Percentiles rank a stretch among this genome's conserved stretches.
Conservation (phyloP, 1,140 invertebrate species). For the Homarus americanus region DNA sequence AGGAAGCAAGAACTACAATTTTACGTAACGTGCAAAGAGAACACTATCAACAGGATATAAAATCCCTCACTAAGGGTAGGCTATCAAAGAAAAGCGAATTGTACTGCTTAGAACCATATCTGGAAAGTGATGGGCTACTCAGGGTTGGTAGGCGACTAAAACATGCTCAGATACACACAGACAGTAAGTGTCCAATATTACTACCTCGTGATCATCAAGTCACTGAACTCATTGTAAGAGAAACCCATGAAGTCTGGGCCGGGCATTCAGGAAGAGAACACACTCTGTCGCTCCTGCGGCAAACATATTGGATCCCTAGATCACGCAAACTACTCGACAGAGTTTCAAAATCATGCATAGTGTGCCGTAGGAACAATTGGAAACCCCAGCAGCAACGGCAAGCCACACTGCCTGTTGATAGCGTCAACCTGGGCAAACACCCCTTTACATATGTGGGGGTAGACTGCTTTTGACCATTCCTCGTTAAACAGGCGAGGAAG, state of each 20-base stretch:
- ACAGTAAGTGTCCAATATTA: neutral
- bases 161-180: neutral
- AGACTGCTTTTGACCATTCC: no score
- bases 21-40: no score
- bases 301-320: neutral
- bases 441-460: no score
- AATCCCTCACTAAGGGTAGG: no score
- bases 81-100: no score
- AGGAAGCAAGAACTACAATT: no score
- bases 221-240: neutral
- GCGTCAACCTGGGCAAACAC: no score
- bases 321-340: neutral
- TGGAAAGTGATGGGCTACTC: neutral
- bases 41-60: no score
- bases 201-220: neutral
- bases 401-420: no score
- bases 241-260: neutral
- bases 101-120: neutral
- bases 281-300: neutral
- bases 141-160: neutral
- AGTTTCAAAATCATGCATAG: neutral
- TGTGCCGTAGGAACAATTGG: neutral
- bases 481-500: no score
- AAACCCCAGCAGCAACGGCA: neutral
- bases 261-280: neutral